A percentile compares a stretch with the other conserved stretches of the same genome.
Evolutionary conservation across 2,797 vertebrate genomes (phyloP).

Genomic region (Siniperca undulata): DNA sequence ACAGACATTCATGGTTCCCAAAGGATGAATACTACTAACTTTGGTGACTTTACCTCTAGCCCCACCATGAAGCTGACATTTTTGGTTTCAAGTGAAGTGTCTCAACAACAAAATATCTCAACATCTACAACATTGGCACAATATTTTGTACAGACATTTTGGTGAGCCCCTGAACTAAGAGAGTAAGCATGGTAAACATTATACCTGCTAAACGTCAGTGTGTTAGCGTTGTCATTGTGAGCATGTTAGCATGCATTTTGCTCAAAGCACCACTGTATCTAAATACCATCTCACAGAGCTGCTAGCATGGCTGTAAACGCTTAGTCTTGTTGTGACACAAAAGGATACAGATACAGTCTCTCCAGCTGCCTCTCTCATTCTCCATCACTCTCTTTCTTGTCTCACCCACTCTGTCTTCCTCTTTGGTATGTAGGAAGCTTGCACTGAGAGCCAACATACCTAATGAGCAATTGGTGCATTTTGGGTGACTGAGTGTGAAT

Average conservation of each 20-base stretch:
- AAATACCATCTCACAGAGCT: not conserved
- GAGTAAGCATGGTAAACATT: not conserved
- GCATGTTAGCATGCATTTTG: not conserved
- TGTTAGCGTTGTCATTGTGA: not conserved
- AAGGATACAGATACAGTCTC: not conserved
- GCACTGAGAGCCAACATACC: conserved; percentile 37
- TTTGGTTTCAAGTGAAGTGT: not conserved
- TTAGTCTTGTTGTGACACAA: not conserved
- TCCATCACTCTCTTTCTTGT: not conserved
- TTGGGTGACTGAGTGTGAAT: conserved; percentile 42
- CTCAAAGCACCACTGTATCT: not conserved
- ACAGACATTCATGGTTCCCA: too few species aligned
- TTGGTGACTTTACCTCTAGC: not conserved
- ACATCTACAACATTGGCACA: not conserved
- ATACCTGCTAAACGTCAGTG: not conserved
- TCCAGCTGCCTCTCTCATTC: conserved; percentile 6
- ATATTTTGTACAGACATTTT: too few species aligned
- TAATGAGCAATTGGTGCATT: conserved; percentile 60
- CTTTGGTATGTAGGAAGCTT: conserved; percentile 49
- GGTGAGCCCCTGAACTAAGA: not conserved
- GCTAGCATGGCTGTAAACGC: not conserved
- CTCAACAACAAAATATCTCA: too few species aligned
- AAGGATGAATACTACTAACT: not conserved
- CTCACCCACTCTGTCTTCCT: conserved; percentile 4
- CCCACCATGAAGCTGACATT: too few species aligned